Base-by-base conservation (phyloP, 2,888 invertebrate genomes). In the Drosophila picticornis region DNA sequence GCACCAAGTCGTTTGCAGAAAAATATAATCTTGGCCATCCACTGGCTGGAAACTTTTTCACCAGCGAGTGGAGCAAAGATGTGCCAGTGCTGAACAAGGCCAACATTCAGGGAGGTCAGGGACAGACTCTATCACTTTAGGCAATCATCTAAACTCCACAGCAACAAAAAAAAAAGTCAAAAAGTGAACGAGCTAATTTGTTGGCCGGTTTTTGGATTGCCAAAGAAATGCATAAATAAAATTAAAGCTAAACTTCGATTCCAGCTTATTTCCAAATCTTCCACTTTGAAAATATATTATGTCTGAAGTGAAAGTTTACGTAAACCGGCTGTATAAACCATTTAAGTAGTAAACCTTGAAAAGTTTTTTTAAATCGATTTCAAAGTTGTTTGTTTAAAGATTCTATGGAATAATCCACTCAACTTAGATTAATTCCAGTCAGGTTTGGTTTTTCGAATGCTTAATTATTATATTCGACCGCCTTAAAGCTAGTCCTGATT, bases 11-110 rank as follows among this genome's bases (percentile, higher is more conserved):
- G 50, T 96, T 98, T 87, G 97, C 96, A 0, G 94, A 94, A 67
- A 97, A 97, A 86, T 96, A 98, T 92, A 95, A 95, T 0, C 94
- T 98, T 1, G 97, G 96, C 0, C 93, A 95, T 27, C 91, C 91
- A 2, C 51, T 90, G 27, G 91, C 91, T 40, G 91, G 89, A 0
- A 91, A 91, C 60, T 91, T 88, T 63, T 91, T 83, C 34, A 80
- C 78, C 5, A 81, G 90, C 22, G 61, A 72, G 31, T 91, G 93
- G 76, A 93, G 77, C 68, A 71, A 73, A 51, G 93, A 93, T 72
- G 94, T 94, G 11, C 92, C 93, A 7, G 84, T 72, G 9, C 84
- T 93, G 52, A 90, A 92, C 29, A 92, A 91, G 46, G 89, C 91
- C 72, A 69, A 92, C 22, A 59, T 77, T 27, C 40, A 56, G 69